Base-by-base conservation (phyloP, 2,113 vertebrate species). In the Strigops habroptila region DNA sequence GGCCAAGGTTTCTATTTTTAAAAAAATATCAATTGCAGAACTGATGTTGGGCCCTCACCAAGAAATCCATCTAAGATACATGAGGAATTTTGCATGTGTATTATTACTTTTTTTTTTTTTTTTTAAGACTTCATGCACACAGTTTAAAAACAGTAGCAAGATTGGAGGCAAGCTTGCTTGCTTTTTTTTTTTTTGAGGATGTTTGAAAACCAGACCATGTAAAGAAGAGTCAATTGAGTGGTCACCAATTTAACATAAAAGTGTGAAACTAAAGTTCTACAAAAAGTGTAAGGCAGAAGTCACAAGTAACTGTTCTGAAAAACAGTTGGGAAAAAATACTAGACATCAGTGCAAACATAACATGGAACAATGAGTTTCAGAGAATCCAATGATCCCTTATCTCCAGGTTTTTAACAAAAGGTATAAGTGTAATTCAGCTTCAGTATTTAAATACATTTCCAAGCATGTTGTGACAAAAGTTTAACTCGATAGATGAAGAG, bases 31-130 rank as follows among this genome's bases (percentile, higher is more conserved):
- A 14, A 86, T 6, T 62, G 33, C 27, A 86, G 81, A 96, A 30
- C 5, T 4, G 62, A 5, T 16, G 37, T 19, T 3, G 1, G 18
- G 28, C 1, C 1, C 33, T 52, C 37, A 52, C 44, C 21, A 18
- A 80, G 33, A 79, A 89, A 82, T 37, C 24, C 0, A 0, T 63
- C 28, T 35, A 53, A 71, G 28, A 41, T 3, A 49, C 0, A 3
- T 3, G 16, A 3, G 2, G 12, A 55, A 57, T 82, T 79, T 33
- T 68, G 21, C 15, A 69, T 8, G 8, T 23, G 11, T n/a, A 6
- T 44, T 48, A 49, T 21, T 46, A 17, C 2, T 13, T 63, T 35
- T 55, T 82, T 44, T 3, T 18, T 76, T 39, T 68, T 62, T 77
- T n/a, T 46, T 8, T 21, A 89, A 80, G 43, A 55, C 13, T 68